Conservation (phyloP, 2,797 vertebrate species). For the Mastacembelus armatus region DNA sequence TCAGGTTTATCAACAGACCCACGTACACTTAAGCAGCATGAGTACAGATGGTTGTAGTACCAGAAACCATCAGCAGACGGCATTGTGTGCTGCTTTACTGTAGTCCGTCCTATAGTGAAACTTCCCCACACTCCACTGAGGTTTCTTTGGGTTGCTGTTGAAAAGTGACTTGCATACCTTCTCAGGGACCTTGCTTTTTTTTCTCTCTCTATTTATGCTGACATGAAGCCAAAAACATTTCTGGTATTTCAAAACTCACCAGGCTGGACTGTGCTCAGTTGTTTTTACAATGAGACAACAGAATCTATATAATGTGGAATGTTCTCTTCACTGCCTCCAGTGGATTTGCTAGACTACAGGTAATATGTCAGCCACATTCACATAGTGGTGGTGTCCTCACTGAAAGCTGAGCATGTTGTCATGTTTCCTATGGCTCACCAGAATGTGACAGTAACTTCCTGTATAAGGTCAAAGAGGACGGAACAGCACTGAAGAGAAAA, state of each 20-base stretch:
- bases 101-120: not conserved
- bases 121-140: constrained; percentile 48
- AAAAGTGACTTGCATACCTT: constrained; percentile 56
- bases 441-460: constrained; percentile 56
- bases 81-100: not conserved
- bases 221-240: constrained; percentile 64
- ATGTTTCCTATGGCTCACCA: constrained; percentile 1
- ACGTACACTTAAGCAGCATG: not conserved
- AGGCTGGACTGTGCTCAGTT: constrained; percentile 11
- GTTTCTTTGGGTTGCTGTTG: constrained; percentile 41
- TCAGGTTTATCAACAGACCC: not conserved
- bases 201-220: constrained; percentile 50
- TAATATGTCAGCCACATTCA: not conserved
- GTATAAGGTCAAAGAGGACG: constrained; percentile 19
- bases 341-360: not conserved
- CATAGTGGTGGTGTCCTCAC: not conserved
- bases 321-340: not conserved
- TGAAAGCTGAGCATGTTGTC: not conserved
- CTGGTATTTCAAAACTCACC: constrained; percentile 56
- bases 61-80: constrained; percentile 42
- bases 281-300: too few relatives aligned
- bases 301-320: not conserved
- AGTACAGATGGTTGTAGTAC: constrained; percentile 18
- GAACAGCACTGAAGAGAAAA: constrained; percentile 19
- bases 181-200: constrained; percentile 52